Percentiles rank a stretch among this genome's conserved stretches.
phyloP scores from a whole-genome alignment of 1,140 invertebrate species.

The Trialeurodes vaporariorum region DNA sequence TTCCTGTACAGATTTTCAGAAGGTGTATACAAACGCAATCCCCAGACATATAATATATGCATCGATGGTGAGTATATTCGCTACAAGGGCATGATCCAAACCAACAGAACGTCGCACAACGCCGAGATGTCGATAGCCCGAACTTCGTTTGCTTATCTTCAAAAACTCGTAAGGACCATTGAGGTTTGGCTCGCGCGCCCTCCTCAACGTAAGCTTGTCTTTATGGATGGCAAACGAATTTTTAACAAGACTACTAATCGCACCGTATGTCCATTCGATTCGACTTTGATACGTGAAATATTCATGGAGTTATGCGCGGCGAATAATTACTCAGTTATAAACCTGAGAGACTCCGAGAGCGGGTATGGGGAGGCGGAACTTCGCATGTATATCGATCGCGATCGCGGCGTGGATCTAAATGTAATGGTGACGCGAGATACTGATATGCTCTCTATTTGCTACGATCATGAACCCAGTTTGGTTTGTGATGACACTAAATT shows the following conservation, averaged over 20 bases:
- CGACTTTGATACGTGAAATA: background rate
- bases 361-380: background rate
- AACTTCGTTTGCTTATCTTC: background rate
- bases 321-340: background rate
- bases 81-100: background rate
- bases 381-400: background rate
- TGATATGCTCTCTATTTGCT: background rate
- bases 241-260: background rate
- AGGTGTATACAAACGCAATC: background rate
- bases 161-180: background rate
- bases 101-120: background rate
- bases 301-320: background rate
- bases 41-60: background rate
- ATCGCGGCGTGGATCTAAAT: background rate
- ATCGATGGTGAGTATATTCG: background rate
- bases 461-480: background rate
- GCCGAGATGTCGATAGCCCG: background rate
- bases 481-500: background rate
- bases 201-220: background rate
- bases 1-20: background rate
- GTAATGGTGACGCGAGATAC: background rate
- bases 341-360: background rate
- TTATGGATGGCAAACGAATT: background rate
- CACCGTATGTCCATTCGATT: background rate
- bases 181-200: background rate